Base-by-base conservation (phyloP, 2,888 invertebrate species). In the Athalia cordata region DNA sequence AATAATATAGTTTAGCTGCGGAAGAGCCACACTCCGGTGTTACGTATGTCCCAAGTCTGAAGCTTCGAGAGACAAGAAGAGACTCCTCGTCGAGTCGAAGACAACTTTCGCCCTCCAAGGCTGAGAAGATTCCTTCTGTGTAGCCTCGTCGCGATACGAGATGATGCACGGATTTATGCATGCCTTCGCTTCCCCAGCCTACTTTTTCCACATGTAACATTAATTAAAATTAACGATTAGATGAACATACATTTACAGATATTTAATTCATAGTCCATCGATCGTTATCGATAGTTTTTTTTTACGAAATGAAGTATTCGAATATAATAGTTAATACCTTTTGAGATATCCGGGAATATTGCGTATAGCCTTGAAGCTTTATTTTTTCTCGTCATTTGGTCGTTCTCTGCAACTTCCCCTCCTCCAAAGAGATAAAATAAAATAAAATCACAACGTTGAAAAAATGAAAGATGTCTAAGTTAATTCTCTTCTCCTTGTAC, bases 81-180 rank as follows among this genome's bases (percentile, higher is more conserved):
- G 55, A 55, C 7, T 45, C 9, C 72, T 57, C n/a, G 72, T 47
- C 59, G 29, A 29, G 29, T 59, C 6, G 62, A 84, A 87, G 86
- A 86, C 87, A 87, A 87, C 88, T 88, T 88, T 88, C 88, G 88
- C 88, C 86, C 87, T 86, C 85, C 86, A 88, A 88, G 88, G 88
- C 88, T 87, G 88, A 86, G 88, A 88, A 87, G 87, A 88, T 87
- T 87, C 87, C 84, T 85, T 62, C n/a, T 47, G 59, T 78, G 62
- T 79, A 81, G 83, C 80, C 83, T 84, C 85, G 81, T 84, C 84
- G 83, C 86, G 61, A 68, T 70, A 62, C 50, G 43, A 76, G 65
- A 29, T 29, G 29, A 29, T 67, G 61, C 45, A 59, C 57, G 45
- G 45, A 45, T 59, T 59, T 47, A 72, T 72, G 70, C 72, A 72